Conservation (phyloP, 2,797 vertebrate genomes). For the Crotalus adamanteus region DNA sequence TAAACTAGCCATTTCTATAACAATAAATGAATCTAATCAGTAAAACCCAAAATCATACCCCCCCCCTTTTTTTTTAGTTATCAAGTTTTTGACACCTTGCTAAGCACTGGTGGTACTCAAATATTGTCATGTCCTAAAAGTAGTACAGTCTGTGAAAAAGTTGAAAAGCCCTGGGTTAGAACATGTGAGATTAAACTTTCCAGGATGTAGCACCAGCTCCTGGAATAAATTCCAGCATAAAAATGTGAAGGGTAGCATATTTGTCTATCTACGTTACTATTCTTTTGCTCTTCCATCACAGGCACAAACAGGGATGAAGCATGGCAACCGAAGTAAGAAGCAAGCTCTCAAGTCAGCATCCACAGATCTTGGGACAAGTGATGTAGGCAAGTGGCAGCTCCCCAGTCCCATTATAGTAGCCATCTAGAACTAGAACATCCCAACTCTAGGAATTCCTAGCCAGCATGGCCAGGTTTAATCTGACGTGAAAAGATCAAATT, state of each 20-base stretch:
- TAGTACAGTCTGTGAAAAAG: no score
- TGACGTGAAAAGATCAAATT: background rate
- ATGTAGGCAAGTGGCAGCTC: slow-evolving; percentile 82
- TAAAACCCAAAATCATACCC: no score
- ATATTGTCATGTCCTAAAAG: no score
- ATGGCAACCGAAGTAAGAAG: slow-evolving; percentile 87
- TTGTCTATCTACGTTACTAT: background rate
- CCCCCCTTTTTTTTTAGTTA: no score
- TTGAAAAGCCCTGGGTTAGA: no score
- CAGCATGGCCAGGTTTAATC: background rate
- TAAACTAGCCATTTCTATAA: no score
- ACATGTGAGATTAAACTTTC: background rate
- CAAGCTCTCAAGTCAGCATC: slow-evolving; percentile 95
- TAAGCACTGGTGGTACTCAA: no score
- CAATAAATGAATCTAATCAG: no score
- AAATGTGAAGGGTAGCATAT: background rate
- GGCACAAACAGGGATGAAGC: slow-evolving; percentile 90
- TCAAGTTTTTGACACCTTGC: no score
- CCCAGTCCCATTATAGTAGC: no score
- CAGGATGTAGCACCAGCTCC: no score
- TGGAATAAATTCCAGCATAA: background rate
- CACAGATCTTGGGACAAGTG: slow-evolving; percentile 92
- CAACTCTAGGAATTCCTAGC: background rate
- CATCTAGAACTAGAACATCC: background rate
- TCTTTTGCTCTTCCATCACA: slow-evolving; percentile 52